These are phyloP conservation scores for Gortyna flavago DNA, from an alignment of 2,888 invertebrate species.

Conservation along the genomic window DNA sequence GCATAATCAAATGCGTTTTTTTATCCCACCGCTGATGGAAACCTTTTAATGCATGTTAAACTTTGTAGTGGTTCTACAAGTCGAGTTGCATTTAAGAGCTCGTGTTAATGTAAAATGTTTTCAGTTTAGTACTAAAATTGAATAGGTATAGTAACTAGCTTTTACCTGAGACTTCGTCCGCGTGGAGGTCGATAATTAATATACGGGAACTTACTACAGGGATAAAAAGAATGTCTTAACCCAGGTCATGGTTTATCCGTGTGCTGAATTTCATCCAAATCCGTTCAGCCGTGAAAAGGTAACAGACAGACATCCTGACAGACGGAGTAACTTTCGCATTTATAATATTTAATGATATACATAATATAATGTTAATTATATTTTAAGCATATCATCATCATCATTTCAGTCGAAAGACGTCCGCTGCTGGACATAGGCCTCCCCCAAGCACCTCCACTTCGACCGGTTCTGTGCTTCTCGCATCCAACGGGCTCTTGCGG, in stretches of 20 bases:
- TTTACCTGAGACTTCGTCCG: neutral
- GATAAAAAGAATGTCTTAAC: neutral
- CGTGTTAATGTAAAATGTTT: neutral
- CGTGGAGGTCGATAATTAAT: neutral
- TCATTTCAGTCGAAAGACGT: too few species aligned
- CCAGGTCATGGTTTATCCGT: neutral
- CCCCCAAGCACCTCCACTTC: too few species aligned
- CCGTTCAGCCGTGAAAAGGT: neutral
- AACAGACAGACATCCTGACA: neutral
- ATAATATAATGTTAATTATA: too few species aligned
- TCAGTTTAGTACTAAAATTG: neutral
- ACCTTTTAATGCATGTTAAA: conserved; percentile 56
- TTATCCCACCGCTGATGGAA: conserved; percentile 50
- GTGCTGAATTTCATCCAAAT: neutral
- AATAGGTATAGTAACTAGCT: neutral
- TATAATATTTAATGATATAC: neutral
- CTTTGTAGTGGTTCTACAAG: conserved; percentile 27
- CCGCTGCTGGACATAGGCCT: too few species aligned
- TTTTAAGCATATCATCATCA: too few species aligned
- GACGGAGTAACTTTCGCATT: neutral
- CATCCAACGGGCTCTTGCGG: too few species aligned
- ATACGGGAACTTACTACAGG: neutral
- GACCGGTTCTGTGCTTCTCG: too few species aligned
- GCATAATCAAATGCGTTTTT: conserved; percentile 77
- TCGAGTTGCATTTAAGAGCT: neutral